Evolutionary conservation across 1,140 invertebrate species (phyloP).

Genomic region (Diprion similis): DNA sequence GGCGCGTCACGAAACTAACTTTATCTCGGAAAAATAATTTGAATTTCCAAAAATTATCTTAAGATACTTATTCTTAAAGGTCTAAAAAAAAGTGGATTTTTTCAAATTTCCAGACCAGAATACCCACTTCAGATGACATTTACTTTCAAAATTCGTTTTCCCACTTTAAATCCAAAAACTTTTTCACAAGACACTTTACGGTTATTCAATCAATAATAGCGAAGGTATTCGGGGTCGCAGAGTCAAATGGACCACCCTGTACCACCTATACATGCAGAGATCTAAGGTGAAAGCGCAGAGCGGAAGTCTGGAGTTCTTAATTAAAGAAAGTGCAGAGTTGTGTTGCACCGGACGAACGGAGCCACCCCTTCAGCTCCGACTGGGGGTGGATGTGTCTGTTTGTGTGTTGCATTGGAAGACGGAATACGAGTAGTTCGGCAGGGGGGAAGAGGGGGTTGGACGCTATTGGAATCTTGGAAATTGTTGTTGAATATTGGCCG

Average conservation of each 20-base stretch:
- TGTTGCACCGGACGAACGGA: constrained; percentile 26
- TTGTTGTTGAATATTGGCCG: constrained; percentile 7
- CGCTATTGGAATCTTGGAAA: constrained; percentile 6
- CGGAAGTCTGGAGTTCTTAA: constrained; percentile 32
- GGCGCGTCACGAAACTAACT: too few relatives aligned
- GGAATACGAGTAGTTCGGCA: not conserved
- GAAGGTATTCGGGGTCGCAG: not conserved
- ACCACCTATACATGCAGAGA: not conserved
- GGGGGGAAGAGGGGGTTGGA: not conserved
- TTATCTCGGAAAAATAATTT: too few relatives aligned
- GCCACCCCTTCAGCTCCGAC: not conserved
- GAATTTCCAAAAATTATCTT: too few relatives aligned
- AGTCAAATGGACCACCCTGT: too few relatives aligned
- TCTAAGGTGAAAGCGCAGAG: not conserved
- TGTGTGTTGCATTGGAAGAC: not conserved
- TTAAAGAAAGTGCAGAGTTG: constrained; percentile 47
- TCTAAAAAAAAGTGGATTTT: too few relatives aligned
- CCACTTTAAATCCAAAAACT: too few relatives aligned
- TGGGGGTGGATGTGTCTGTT: not conserved
- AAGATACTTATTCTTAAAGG: too few relatives aligned
- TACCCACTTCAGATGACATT: too few relatives aligned
- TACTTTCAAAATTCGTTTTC: too few relatives aligned
- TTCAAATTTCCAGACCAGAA: too few relatives aligned
- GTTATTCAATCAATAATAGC: too few relatives aligned
- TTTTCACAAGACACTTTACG: too few relatives aligned